Evolutionary conservation across 2,797 vertebrate species (phyloP), one percentile per base, ranked within the genome.

Genomic region (Emydoidea blandingii): DNA sequence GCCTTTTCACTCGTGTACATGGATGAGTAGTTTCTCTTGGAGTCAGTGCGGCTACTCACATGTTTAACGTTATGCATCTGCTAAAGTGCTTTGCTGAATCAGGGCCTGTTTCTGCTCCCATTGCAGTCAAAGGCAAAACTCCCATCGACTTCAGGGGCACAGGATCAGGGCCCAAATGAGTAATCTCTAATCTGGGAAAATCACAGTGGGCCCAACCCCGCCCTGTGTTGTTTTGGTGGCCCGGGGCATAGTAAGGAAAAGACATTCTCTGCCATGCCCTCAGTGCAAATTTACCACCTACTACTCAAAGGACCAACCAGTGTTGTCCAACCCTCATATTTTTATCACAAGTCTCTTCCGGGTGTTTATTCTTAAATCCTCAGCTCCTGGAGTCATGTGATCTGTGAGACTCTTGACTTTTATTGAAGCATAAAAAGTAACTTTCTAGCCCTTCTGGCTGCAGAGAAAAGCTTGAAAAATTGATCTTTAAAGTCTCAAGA

Each of bases 221-320:
- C 12, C 57, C 50, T 88, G 68, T 81, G 86, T 0, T 0, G 84
- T 83, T 82, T 59, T 0, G 0, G 37, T 1, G 0, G 53, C 50
- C 93, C 84, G 86, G 44, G 47, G 37, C 74, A 0, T 0, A 15
- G 29, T 76, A 25, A n/a, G n/a, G 49, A 91, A 87, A 29, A 81
- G 54, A 90, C 85, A 47, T 68, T 78, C 56, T 95, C 83, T 89
- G 81, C 86, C 76, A 1, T 83, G 37, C 47, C 76, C 53, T 74
- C 88, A 81, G 81, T 83, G 74, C 23, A 54, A 76, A 37, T 81
- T 86, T 83, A 90, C 81, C 93, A 79, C 41, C 88, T 56, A 21
- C 37, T 94, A 27, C 85, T 86, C 85, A 80, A 47, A 76, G 65
- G 21, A 89, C 21, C 29, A 88, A 89, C 81, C 1, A 72, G n/a